Evolutionary conservation across 2,113 vertebrate species (phyloP), one percentile per base, ranked within the genome.

Genomic region (Barnardius zonarius): DNA sequence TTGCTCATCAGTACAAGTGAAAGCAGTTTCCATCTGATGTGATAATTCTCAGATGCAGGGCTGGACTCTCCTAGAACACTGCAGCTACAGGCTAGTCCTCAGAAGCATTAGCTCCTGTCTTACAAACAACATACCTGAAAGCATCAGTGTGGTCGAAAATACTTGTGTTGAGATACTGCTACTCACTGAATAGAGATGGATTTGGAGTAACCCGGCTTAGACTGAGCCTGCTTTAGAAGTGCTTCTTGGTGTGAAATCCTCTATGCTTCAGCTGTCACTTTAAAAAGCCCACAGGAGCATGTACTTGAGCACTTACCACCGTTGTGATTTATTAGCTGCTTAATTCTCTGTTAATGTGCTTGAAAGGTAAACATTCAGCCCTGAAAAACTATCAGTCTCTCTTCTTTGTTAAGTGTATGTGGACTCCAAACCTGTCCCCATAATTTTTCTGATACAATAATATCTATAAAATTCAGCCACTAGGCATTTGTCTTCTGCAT

Each of bases 261-360:
- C 35, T 61, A 41, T 69, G 37, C 35, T 51, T 76, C 78, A 64
- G 63, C 69, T 39, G 51, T 41, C 75, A 63, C 44, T 70, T 64
- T 83, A 59, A 69, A 66, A 44, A 74, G 44, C 63, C 19, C 73
- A 62, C 72, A 74, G 49, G 59, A 13, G 44, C n/a, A 61, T 35
- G 37, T 39, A 31, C 7, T 1, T 3, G 7, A 88, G n/a, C 14
- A 54, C n/a, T 70, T 69, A 80, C 1, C 62, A 70, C 11, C 24
- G 61, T 22, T 39, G 31, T 63, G 80, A 82, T 88, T 85, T 85
- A 82, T 79, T 70, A 81, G 33, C 59, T 92, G 64, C 68, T 70
- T 33, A 88, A 81, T 86, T 83, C 30, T 22, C 30, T 69, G 14
- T 30, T 62, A 81, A 54, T 30, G 20, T 74, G 37, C 22, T 70